Evolutionary conservation across 1,140 invertebrate species (phyloP), one percentile per base, ranked within the genome.

Genomic region (Ruditapes philippinarum): DNA sequence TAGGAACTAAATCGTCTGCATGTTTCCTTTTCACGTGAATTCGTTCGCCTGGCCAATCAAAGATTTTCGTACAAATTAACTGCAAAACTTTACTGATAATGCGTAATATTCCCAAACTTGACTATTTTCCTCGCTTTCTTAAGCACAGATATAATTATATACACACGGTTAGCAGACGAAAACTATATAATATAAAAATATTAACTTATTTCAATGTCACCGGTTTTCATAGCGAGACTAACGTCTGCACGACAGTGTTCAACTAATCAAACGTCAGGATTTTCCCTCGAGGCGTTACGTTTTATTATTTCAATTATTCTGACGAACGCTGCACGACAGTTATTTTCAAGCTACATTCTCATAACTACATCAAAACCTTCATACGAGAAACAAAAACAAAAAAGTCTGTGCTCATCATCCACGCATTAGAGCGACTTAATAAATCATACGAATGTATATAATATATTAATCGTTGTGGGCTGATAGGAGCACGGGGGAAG

Each of bases 1-100:
- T n/a, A 78, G 45, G 49, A 54, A 78, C 74, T 51, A 78, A 28
- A 78, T 78, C 74, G 74, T 78, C 74, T 78, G 74, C 74, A 51
- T 78, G 74, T 54, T 78, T 31, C 22, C 74, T 78, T 74, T 74
- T 45, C 70, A 74, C 70, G 70, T 74, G 70, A 42, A 38, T 74
- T 78, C 42, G 74, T 78, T 17, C 74, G 45, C 36, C 45, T 54
- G 45, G 74, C 74, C 74, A 78, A 78, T 78, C 74, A 78, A 78
- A 78, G 42, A 51, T 51, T 78, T 78, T 78, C 74, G 5, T 51
- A 33, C 74, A 54, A 51, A 78, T 78, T 45, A 78, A 78, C 74
- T 78, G 42, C 49, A 78, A 54, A 51, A 70, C 33, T 70, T 45
- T 28, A 40, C 36, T 38, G 33, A 70, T 70, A 38, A 70, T 17